Percentiles rank a stretch among this genome's conserved stretches.
Conservation (phyloP, 92 coral and sea anemone genomes). For the Palythoa grandis region DNA sequence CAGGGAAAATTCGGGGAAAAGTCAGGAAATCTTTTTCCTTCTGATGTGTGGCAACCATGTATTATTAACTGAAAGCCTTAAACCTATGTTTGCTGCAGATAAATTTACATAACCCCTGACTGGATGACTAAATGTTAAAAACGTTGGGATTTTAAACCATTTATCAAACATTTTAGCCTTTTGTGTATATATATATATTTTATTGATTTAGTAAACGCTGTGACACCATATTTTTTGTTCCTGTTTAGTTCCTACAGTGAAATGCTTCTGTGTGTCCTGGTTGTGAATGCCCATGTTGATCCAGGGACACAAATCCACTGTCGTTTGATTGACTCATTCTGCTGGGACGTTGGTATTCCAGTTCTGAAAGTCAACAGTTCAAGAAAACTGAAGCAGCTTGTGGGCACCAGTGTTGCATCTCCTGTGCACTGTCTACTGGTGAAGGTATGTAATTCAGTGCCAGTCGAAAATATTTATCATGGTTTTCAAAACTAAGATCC, state of each 20-base stretch:
- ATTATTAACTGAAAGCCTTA: too few species aligned
- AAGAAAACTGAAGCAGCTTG: constrained; percentile 64
- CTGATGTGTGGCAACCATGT: too few species aligned
- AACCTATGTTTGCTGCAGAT: too few species aligned
- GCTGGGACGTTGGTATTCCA: constrained; percentile 90
- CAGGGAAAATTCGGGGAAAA: too few species aligned
- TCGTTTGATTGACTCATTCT: constrained; percentile 82
- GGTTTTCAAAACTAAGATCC: too few species aligned
- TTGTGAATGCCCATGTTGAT: constrained; percentile 71
- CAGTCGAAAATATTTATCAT: background rate
- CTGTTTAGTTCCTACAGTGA: constrained; percentile 53
- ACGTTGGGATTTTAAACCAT: too few species aligned
- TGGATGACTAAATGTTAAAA: too few species aligned
- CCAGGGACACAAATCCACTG: constrained; percentile 88
- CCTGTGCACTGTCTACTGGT: constrained; percentile 80
- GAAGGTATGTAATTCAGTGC: constrained; percentile 55
- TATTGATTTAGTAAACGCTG: too few species aligned
- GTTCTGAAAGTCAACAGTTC: constrained; percentile 74
- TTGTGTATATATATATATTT: too few species aligned
- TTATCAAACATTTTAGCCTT: too few species aligned
- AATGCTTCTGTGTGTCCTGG: constrained; percentile 72
- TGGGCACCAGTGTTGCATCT: constrained; percentile 52
- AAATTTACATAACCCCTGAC: too few species aligned
- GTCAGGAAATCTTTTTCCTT: too few species aligned
- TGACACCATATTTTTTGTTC: background rate